Evolutionary conservation across 2,888 invertebrate species (phyloP).

Genomic region (Adineta ricciae): DNA sequence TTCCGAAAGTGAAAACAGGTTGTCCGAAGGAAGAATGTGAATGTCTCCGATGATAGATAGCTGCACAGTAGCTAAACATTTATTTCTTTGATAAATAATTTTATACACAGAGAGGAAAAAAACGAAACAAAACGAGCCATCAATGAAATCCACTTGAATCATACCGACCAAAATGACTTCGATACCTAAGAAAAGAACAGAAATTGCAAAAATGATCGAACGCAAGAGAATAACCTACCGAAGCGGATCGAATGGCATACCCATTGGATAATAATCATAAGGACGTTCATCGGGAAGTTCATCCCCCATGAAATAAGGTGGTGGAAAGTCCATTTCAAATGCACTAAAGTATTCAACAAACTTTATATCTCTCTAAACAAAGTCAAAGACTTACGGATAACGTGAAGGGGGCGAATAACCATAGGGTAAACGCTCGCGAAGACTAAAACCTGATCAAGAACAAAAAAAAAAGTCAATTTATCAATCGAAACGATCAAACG

Average conservation of each 20-base stretch:
- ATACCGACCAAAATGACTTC: slow-evolving; percentile 6
- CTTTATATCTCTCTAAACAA: neutral
- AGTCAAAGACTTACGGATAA: neutral
- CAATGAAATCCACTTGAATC: slow-evolving; percentile 11
- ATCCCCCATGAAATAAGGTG: neutral
- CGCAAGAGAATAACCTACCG: neutral
- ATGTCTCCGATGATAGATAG: neutral
- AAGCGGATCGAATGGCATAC: neutral
- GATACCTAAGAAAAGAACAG: neutral
- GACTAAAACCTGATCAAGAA: neutral
- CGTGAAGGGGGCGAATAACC: neutral
- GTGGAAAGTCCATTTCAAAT: slow-evolving; percentile 1
- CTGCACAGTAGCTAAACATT: neutral
- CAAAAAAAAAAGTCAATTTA: neutral
- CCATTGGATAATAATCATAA: slow-evolving; percentile 1
- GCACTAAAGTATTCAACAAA: neutral
- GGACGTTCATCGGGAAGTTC: neutral
- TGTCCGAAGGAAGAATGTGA: neutral
- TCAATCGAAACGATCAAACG: neutral
- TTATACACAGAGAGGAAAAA: neutral
- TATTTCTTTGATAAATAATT: neutral
- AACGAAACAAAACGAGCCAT: neutral
- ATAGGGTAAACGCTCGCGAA: slow-evolving; percentile 1
- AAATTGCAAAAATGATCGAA: neutral
- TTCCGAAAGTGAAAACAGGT: neutral